phyloP scores from a whole-genome alignment of 2,113 vertebrate genomes.

The Bufo bufo region DNA sequence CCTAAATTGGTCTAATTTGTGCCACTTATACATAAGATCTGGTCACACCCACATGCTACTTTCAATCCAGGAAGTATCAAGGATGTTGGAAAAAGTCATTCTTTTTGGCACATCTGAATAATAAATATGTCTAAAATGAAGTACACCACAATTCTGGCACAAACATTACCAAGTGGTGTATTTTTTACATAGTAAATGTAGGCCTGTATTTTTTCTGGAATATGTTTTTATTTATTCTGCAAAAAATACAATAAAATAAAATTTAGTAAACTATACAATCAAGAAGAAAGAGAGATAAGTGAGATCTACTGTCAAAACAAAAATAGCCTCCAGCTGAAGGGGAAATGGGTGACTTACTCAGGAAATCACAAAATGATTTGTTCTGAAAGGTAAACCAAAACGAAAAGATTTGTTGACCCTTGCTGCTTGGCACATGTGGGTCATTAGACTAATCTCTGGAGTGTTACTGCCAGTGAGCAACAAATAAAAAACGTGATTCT shows the following conservation, averaged over 20 bases:
- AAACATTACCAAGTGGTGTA: too few relatives aligned
- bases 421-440: neutral
- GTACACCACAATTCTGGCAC: too few relatives aligned
- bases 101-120: too few relatives aligned
- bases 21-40: too few relatives aligned
- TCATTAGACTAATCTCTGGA: neutral
- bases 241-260: neutral
- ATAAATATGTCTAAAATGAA: too few relatives aligned
- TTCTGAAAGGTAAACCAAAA: constrained; percentile 24
- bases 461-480: neutral
- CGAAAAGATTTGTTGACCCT: constrained; percentile 28
- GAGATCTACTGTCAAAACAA: constrained; percentile 22
- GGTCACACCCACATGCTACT: too few relatives aligned
- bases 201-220: neutral
- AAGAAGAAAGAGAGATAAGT: neutral
- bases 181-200: too few relatives aligned
- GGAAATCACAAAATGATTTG: constrained; percentile 38
- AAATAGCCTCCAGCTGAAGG: constrained; percentile 33
- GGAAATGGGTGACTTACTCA: constrained; percentile 24
- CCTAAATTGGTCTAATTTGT: too few relatives aligned
- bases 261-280: neutral
- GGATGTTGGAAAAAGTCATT: too few relatives aligned
- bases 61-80: too few relatives aligned
- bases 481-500: neutral
- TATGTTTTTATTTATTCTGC: neutral